Base-by-base conservation (phyloP, 2,888 invertebrate genomes). In the Aelia acuminata region DNA sequence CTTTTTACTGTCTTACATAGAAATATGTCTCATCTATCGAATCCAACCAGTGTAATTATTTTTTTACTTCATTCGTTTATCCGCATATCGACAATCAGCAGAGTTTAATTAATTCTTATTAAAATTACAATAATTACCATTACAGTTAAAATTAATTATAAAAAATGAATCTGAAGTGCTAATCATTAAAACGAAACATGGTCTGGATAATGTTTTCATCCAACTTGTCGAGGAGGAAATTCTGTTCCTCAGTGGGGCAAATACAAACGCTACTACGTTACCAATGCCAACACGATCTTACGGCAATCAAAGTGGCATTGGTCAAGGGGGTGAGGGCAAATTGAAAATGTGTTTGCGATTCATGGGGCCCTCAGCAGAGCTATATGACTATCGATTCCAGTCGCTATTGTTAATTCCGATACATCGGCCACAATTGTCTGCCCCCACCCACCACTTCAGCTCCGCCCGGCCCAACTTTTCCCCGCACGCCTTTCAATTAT, bases 321-420 rank as follows among this genome's bases (percentile, higher is more conserved):
- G 11, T 7, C 47, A 47, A 47, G 11, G 7, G 7, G 47, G 4
- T 20, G n/a, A n/a, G 53, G 53, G 53, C 63, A 63, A 31, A 63
- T 63, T 63, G 63, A 63, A 63, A 63, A 63, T 63, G 63, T 31
- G 63, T 31, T 31, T 31, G 26, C 4, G 63, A 31, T 63, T 63
- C 15, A 63, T 63, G 31, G 63, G 31, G 31, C 26, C 31, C 63
- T 63, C 10, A 26, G 26, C 10, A 8, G n/a, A 1, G 53, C 53
- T 57, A 63, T 63, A 63, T 57, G 26, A 57, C 63, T 31, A 63
- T 63, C 63, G 63, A 63, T 31, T 31, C 3, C 4, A 31, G 31
- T 31, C 7, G 63, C 63, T 63, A 63, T 63, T 63, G 63, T 63
- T 63, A 63, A 63, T 63, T 63, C 63, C 63, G 15, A 63, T 31